Evolutionary conservation across 2,797 vertebrate genomes (phyloP), one percentile per base, ranked within the genome.

Genomic region (Enteromius argenteus): DNA sequence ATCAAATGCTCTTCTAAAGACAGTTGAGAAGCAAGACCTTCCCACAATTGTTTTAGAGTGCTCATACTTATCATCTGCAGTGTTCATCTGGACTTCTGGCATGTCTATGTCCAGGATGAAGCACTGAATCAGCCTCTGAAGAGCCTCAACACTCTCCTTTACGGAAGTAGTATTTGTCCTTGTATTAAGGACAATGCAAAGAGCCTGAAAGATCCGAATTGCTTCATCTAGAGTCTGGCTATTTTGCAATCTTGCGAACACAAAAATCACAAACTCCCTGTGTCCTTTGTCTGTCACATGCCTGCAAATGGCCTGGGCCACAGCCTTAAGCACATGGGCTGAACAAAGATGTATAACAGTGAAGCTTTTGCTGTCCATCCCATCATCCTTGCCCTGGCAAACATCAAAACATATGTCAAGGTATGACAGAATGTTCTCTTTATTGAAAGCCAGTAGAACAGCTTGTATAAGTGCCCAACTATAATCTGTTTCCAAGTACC

Each of bases 331-430:
- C 3, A 80, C 44, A 35, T 84, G 71, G 27, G 86, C 84, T 44
- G 84, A 83, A 44, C 76, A 87, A 30, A 87, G 37, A 49, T 87
- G 86, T 11, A 85, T n/a, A 1, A 83, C 46, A 3, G 80, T 85
- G 66, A 85, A 85, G 3, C 2, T 39, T 58, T 66, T 15, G n/a
- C 27, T 35, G 5, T 85, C 44, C 35, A 73, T 30, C 44, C 6
- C 27, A 19, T 72, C 15, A 8, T 74, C 4, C 8, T 74, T 53
- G 2, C 46, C 72, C 72, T 74, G 72, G 72, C 72, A 74, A 35
- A 35, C 49, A 49, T 67, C 66, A 68, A 60, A 32, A 14, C 64
- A 68, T 44, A 68, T 72, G 19, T 85, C 58, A 46, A 81, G 19
- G 27, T 46, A 76, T 39, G 72, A 53, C 46, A 51, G 69, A 73